Evolutionary conservation across 2,797 vertebrate genomes (phyloP), one percentile per base, ranked within the genome.

Genomic region (Poeciliopsis turneri): DNA sequence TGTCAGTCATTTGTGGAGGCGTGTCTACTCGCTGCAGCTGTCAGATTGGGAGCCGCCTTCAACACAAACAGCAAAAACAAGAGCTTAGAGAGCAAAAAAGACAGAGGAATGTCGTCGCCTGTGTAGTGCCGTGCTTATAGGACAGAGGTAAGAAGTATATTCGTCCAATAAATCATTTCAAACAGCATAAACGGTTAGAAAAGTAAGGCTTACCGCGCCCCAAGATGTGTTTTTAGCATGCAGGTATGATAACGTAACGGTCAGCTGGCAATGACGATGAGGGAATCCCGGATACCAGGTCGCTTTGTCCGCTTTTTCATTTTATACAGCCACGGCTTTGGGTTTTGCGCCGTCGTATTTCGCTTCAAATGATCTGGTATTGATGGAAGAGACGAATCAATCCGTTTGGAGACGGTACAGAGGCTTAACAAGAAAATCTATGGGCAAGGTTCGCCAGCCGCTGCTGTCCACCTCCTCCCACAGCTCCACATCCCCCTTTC

Each of bases 221-320:
- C 64, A 55, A 74, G 80, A 76, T 75, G 76, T 88, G 90, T 92
- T 92, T 94, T 92, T 92, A 93, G 91, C 92, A 80, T 73, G 61
- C 46, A 64, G 12, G 73, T 73, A 76, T 69, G 86, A 80, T 86
- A 80, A 45, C 74, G 75, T 77, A 74, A 81, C 72, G 28, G 55
- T 70, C 84, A 73, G 30, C 77, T 79, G 79, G 33, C 47, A 33
- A 43, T 25, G 72, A 64, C 59, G 84, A 2, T 1, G 45, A 15
- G 33, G 33, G 57, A 33, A 10, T 61, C 64, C 64, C 4, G 25
- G 36, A 25, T 2, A 55, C 13, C 46, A 0, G 20, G n/a, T 18
- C 28, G 5, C 45, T 36, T 4, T 20, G 1, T n/a, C 13, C 0
- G 33, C 20, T 13, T 0, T 49, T 46, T 55, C 4, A 47, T 45